A percentile compares a stretch with the other conserved stretches of the same genome.
Conservation (phyloP, 2,888 invertebrate species). For the Ophonus ardosiacus region DNA sequence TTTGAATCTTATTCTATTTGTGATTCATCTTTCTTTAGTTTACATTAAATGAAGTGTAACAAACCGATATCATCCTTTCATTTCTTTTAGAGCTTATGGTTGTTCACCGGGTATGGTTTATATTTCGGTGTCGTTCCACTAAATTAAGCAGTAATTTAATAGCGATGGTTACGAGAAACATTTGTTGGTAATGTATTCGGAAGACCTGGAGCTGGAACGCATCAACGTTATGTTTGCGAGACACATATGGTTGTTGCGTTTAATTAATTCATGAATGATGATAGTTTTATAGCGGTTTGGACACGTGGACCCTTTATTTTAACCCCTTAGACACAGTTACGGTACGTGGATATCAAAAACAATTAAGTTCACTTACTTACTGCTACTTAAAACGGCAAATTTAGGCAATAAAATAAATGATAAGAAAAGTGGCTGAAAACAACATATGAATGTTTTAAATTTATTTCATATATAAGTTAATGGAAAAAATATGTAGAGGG, state of each 20-base stretch:
- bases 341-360: not conserved
- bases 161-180: not conserved
- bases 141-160: not conserved
- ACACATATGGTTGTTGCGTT: not conserved
- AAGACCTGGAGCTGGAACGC: not conserved
- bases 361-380: not conserved
- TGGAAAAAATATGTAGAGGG: not conserved
- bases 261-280: conserved; percentile 29
- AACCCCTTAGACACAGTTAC: conserved; percentile 17
- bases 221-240: not conserved
- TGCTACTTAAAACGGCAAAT: not conserved
- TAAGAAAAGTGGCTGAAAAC: not conserved
- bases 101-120: not conserved
- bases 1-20: not conserved
- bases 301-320: conserved; percentile 9
- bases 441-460: not conserved
- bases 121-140: not conserved
- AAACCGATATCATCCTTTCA: not conserved
- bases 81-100: not conserved
- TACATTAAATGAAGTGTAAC: not conserved
- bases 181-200: not conserved
- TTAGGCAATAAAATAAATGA: not conserved
- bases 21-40: not conserved
- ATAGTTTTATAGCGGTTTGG: conserved; percentile 25
- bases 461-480: not conserved